Conservation (phyloP, 53 echinoderm and acorn worm genomes). For the Echinometra lucunter region DNA sequence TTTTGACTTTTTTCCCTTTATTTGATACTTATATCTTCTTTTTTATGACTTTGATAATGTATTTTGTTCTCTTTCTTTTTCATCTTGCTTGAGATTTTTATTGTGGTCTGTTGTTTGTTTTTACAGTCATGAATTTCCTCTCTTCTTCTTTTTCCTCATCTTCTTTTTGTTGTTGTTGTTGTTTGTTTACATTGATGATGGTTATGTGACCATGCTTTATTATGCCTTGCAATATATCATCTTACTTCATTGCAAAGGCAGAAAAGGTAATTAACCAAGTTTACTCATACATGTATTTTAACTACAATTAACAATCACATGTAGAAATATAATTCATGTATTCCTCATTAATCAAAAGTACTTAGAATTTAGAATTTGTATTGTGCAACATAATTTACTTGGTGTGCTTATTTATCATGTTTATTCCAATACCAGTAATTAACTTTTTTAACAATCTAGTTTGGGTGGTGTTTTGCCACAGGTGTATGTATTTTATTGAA, state of each 20-base stretch:
- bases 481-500: neutral
- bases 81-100: neutral
- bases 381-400: constrained; percentile 1
- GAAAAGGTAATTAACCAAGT: neutral
- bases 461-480: neutral
- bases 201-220: neutral
- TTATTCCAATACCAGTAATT: neutral
- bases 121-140: neutral
- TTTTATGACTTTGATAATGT: neutral
- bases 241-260: neutral
- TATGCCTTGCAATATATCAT: constrained; percentile 1
- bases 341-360: neutral
- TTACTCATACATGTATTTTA: neutral
- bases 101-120: neutral
- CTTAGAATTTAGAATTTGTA: neutral
- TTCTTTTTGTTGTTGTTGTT: neutral
- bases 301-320: neutral
- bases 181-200: neutral
- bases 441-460: neutral
- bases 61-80: neutral
- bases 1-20: too few species aligned
- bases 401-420: constrained; percentile 22
- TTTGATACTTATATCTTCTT: too few species aligned
- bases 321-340: neutral
- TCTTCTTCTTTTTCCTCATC: too few species aligned